Evolutionary conservation across 2,797 vertebrate species (phyloP).

Genomic region (Onychomys torridus): DNA sequence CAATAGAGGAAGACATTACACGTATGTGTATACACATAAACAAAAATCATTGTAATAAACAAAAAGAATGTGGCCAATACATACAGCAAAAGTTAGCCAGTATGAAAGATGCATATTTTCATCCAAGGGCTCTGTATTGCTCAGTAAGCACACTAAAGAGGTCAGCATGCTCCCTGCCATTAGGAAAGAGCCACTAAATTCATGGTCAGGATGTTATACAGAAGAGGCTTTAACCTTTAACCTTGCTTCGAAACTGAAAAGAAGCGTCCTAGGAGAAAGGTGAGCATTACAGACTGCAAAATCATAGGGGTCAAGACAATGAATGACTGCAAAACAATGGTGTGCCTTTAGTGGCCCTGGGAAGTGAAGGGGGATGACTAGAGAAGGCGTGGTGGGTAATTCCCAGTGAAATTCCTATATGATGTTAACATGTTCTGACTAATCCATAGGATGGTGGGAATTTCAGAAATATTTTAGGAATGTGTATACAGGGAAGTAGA

Average conservation of each 20-base stretch:
- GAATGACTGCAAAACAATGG: neutral
- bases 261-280: neutral
- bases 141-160: neutral
- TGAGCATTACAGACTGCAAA: neutral
- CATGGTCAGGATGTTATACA: neutral
- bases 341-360: fast-evolving
- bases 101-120: neutral
- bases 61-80: neutral
- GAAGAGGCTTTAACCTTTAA: neutral
- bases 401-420: neutral
- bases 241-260: neutral
- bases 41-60: neutral
- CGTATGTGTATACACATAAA: neutral
- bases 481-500: too few relatives aligned
- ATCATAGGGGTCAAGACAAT: neutral
- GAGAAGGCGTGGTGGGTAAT: neutral
- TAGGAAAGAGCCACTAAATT: neutral
- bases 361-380: neutral
- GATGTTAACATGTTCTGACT: neutral
- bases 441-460: neutral
- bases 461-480: neutral
- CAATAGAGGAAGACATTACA: neutral
- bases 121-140: neutral
- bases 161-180: neutral
- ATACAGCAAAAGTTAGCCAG: neutral